Evolutionary conservation across 2,797 vertebrate species (phyloP).

Genomic region (Hydrophis major): DNA sequence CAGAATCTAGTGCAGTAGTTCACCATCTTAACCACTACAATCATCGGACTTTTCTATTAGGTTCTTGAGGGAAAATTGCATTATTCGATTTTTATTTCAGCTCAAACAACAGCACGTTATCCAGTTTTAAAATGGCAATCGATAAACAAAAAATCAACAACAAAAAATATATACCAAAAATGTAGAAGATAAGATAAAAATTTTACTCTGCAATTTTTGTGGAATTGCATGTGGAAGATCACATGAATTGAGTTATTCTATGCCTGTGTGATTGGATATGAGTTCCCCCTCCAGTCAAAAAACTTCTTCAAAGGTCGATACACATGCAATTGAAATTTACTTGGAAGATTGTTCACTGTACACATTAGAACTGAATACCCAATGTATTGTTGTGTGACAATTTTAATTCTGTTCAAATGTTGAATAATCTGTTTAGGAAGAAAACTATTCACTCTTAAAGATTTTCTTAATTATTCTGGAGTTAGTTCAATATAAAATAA

Average conservation of each 20-base stretch:
- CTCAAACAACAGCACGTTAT: neutral
- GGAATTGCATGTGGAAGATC: neutral
- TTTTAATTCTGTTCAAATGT: neutral
- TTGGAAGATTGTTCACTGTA: neutral
- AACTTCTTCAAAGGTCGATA: too few relatives aligned
- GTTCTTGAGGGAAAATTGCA: neutral
- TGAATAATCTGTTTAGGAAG: neutral
- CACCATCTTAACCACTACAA: neutral
- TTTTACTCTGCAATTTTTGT: neutral
- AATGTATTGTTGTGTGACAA: neutral
- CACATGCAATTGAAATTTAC: neutral
- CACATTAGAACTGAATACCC: neutral
- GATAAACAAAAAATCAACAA: neutral
- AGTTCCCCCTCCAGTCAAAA: neutral
- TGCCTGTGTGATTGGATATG: neutral
- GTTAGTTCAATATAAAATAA: neutral
- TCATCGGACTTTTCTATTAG: neutral
- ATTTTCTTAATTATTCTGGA: neutral
- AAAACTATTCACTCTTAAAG: neutral
- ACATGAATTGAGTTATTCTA: neutral
- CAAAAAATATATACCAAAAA: neutral
- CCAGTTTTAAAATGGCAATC: neutral
- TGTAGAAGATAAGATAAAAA: neutral
- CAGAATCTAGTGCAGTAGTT: neutral
- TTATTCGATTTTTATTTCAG: neutral